These are phyloP conservation scores for Megathymus violae DNA, from an alignment of 1,140 invertebrate genomes.

Conservation along the genomic window DNA sequence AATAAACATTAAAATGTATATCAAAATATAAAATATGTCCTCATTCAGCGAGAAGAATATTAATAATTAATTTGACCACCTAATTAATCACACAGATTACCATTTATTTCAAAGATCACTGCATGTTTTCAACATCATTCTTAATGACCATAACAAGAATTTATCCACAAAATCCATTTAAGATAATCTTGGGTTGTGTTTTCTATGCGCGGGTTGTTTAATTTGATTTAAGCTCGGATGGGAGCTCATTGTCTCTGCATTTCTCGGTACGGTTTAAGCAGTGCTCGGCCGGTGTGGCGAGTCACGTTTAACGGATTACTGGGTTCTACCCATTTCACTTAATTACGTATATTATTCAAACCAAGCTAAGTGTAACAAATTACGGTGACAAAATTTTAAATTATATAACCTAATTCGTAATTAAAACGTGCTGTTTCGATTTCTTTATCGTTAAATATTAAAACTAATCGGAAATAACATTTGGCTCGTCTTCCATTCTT, in stretches of 20 bases:
- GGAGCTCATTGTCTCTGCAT: conserved; percentile 1
- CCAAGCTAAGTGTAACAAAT: no score
- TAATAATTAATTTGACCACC: background rate
- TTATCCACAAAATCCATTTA: background rate
- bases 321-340: background rate
- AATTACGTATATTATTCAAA: background rate
- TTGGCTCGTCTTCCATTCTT: no score
- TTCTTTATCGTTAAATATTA: no score
- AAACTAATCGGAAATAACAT: no score
- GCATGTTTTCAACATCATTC: background rate
- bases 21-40: no score
- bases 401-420: no score
- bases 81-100: background rate
- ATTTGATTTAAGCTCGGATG: background rate
- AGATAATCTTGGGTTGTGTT: background rate
- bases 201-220: background rate
- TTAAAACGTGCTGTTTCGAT: no score
- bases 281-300: background rate
- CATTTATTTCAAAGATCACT: background rate
- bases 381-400: no score
- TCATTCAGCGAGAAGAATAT: no score
- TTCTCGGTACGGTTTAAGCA: no score
- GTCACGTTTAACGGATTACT: background rate
- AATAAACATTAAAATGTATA: no score
- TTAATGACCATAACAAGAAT: background rate